phyloP scores from a whole-genome alignment of 2,113 vertebrate species.

The Phrynosoma platyrhinos region DNA sequence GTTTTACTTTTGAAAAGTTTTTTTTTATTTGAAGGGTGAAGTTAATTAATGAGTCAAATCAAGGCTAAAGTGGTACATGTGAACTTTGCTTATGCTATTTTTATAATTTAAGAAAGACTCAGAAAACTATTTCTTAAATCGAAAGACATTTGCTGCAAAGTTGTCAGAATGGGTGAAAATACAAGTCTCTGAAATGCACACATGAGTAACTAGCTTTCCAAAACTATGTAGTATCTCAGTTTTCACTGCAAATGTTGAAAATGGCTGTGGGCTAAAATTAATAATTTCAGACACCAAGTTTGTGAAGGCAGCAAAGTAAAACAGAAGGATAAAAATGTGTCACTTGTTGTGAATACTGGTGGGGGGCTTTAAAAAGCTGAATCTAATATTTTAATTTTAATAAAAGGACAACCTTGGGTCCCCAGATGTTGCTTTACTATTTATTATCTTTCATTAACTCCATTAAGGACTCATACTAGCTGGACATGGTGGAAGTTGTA shows the following conservation, averaged over 20 bases:
- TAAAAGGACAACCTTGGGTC: neutral
- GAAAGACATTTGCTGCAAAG: neutral
- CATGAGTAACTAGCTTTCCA: neutral
- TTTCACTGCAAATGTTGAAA: neutral
- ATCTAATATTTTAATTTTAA: neutral
- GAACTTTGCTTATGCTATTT: neutral
- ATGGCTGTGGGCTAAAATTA: neutral
- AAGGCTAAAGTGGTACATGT: neutral
- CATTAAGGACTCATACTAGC: neutral
- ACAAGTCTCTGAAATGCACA: neutral
- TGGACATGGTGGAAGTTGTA: neutral
- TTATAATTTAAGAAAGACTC: neutral
- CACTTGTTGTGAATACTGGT: neutral
- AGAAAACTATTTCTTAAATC: neutral
- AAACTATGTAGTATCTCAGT: neutral
- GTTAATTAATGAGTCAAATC: neutral
- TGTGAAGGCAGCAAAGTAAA: neutral
- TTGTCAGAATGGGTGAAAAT: neutral
- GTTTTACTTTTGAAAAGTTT: constrained; percentile 7
- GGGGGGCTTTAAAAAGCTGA: neutral
- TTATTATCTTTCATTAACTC: neutral
- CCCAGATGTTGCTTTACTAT: neutral
- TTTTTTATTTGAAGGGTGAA: neutral
- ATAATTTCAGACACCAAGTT: neutral
- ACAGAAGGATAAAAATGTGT: neutral